Evolutionary conservation across 1,140 invertebrate species (phyloP).

Genomic region (Drosophila aff.): DNA sequence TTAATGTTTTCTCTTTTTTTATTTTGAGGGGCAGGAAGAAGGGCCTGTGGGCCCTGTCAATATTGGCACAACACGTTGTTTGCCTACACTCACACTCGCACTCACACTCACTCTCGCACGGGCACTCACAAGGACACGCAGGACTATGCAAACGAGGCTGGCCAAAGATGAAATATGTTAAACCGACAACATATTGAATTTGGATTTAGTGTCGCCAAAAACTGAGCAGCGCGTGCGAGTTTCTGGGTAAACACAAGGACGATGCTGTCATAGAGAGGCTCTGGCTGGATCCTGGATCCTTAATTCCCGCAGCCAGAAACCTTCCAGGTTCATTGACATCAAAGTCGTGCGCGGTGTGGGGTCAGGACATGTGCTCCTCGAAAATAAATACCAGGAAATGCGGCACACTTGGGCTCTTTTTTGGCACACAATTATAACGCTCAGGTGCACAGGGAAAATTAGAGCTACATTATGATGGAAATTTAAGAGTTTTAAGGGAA

Average conservation of each 20-base stretch:
- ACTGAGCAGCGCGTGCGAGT: constrained; percentile 26
- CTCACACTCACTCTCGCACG: not conserved
- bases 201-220: constrained; percentile 67
- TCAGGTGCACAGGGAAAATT: not conserved
- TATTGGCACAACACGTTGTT: constrained; percentile 75
- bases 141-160: constrained; percentile 54
- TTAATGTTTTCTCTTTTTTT: constrained; percentile 3
- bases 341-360: not conserved
- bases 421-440: constrained; percentile 12
- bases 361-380: constrained; percentile 5
- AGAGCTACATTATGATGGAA: too few species aligned
- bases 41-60: constrained; percentile 62
- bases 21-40: constrained; percentile 2
- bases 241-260: constrained; percentile 51
- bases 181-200: constrained; percentile 79
- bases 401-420: not conserved
- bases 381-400: constrained; percentile 26
- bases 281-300: not conserved
- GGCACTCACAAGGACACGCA: constrained; percentile 12
- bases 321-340: constrained; percentile 64
- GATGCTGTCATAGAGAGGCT: constrained; percentile 43
- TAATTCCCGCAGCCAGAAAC: constrained; percentile 1
- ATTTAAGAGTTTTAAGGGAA: too few species aligned
- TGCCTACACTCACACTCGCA: constrained; percentile 37
- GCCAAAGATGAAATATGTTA: constrained; percentile 71